These are phyloP conservation scores for Gymnorhina tibicen DNA, from an alignment of 2,113 vertebrate species.

Conservation along the genomic window DNA sequence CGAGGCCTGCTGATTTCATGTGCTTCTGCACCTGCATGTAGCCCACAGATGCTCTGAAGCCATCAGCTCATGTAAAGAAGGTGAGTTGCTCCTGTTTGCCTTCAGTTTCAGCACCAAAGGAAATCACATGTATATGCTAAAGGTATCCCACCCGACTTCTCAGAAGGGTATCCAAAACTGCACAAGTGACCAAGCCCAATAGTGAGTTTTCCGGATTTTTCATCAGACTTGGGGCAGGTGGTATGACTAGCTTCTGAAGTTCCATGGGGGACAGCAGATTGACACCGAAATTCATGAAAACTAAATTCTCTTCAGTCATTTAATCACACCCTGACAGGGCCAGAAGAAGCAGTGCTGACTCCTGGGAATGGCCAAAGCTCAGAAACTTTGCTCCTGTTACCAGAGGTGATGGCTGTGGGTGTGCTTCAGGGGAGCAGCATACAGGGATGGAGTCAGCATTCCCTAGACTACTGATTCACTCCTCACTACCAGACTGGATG, in stretches of 20 bases:
- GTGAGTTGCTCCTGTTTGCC: background rate
- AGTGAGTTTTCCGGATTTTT: background rate
- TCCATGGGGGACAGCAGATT: background rate
- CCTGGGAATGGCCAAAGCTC: background rate
- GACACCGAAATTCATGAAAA: background rate
- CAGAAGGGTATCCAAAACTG: background rate
- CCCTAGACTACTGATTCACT: background rate
- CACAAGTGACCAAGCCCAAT: background rate
- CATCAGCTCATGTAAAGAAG: background rate
- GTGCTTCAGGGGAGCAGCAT: background rate
- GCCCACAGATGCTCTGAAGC: background rate
- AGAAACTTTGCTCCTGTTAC: background rate
- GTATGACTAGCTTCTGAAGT: background rate
- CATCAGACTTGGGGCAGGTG: background rate
- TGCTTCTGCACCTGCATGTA: background rate
- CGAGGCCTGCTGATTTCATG: background rate
- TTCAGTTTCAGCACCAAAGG: background rate
- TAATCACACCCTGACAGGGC: background rate
- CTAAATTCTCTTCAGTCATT: background rate
- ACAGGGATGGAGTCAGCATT: background rate
- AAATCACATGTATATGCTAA: rapidly evolving
- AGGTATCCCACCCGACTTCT: background rate
- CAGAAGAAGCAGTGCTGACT: background rate
- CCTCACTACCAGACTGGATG: background rate
- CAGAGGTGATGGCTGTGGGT: rapidly evolving